Percentiles rank a stretch among this genome's conserved stretches.
These are phyloP conservation scores for Temnothorax longispinosus DNA, from an alignment of 1,140 invertebrate genomes.

Conservation along the genomic window DNA sequence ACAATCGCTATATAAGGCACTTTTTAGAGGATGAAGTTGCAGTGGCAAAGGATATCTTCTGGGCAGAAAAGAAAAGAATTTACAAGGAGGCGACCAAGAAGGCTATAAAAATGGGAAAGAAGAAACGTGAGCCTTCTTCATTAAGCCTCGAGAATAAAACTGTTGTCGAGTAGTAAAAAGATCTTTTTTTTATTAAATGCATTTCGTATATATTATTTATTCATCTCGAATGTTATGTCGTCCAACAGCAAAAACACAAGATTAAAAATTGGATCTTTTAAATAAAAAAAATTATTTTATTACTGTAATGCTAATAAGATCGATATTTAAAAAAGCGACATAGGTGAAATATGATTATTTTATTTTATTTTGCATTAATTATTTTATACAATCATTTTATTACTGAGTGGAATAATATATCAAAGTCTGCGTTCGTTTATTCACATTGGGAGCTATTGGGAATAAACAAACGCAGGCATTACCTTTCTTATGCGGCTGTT, in stretches of 20 bases:
- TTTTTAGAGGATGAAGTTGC: conserved; percentile 70
- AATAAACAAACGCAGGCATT: no score
- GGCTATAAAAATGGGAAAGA: conserved; percentile 43
- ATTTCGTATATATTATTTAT: not conserved
- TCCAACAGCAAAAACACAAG: not conserved
- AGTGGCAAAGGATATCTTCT: conserved; percentile 54
- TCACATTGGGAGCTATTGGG: no score
- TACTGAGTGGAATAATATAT: no score
- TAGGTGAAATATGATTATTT: no score
- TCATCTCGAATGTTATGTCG: not conserved
- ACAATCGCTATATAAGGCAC: conserved; percentile 31
- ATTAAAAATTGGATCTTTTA: no score
- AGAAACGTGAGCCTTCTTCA: conserved; percentile 56
- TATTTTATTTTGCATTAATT: no score
- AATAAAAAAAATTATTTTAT: no score
- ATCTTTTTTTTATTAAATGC: not conserved
- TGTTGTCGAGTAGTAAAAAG: not conserved
- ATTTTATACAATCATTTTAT: no score
- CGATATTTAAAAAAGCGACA: no score
- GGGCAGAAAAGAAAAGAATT: conserved; percentile 40
- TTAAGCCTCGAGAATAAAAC: not conserved
- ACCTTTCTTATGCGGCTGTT: no score
- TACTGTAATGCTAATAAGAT: no score
- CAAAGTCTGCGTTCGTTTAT: no score
- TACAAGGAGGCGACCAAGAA: conserved; percentile 37